Base-by-base conservation (phyloP, 2,797 vertebrate species). In the Sebastes variabilis region DNA sequence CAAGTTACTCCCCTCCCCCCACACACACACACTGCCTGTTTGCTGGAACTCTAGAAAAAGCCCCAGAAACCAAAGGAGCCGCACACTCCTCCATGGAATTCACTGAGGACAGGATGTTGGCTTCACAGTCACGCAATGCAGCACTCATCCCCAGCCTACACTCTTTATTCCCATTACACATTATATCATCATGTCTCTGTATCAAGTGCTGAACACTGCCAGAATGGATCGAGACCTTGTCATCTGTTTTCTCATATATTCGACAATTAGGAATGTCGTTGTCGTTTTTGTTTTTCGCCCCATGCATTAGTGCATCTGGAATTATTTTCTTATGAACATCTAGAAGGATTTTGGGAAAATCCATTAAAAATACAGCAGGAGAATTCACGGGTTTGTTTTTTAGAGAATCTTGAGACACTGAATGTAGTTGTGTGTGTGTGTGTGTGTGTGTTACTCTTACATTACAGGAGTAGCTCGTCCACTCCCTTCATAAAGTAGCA, bases 101-200 rank as follows among this genome's bases (percentile, higher is more conserved):
- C 92, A 89, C 90, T 82, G 89, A 94, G 92, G 93, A 95, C 94
- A 88, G 88, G 93, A 95, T 92, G 87, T 91, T 93, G 88, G 91
- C 91, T 94, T 90, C 87, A 85, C 79, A 81, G 93, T 95, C 95
- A 95, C 92, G 93, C 94, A 89, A 94, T 72, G 75, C 91, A 90
- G 86, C 88, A 62, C 85, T 90, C 77, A 86, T 91, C 86, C 80
- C 80, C 79, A 73, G 83, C 72, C 88, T 77, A 65, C 80, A 38
- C 77, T 74, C 76, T 71, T 77, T 73, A 89, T 88, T 91, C 90
- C 90, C 89, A 89, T 74, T 78, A 54, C 84, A 77, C 87, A 81
- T 83, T 77, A 83, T 80, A 83, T 84, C 85, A 68, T 84, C 83
- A 34, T 81, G 76, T 84, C 81, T 87, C 77, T 84, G 76, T 42